Evolutionary conservation across 2,888 invertebrate species (phyloP), one percentile per base, ranked within the genome.

Genomic region (Bombylius discolor): DNA sequence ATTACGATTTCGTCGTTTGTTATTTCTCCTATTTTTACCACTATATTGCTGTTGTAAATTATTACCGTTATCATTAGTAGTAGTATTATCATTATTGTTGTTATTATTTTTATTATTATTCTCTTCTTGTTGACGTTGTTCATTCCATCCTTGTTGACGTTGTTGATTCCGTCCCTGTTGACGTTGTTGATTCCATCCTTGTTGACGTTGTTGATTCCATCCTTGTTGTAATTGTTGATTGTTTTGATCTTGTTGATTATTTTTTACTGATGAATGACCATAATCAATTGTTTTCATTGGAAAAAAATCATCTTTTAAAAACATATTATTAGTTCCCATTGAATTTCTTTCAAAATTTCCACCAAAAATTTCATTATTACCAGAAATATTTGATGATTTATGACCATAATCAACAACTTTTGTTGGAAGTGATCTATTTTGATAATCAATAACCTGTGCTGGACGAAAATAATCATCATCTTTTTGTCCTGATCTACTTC

Each of bases 361-460:
- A 23, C 23, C 23, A 23, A 23, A 23, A 2, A 23, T 23, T 23
- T 23, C 23, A 23, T 14, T 47, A 50, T 47, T 36, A 47, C 23
- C 34, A 47, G 23, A 5, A 11, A 5, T n/a, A 36, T 39, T 14
- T 45, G 58, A 68, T 59, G 81, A 75, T 68, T 81, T 82, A 70
- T 86, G 86, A 57, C 83, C 83, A 75, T 86, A 86, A 72, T 86
- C 85, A 64, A 85, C 80, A 61, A 85, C 80, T 65, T 80, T 78
- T 50, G 79, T 77, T 58, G 83, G 72, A 72, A 59, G 47, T 57
- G 67, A 60, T 69, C 80, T 82, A 70, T 85, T 85, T 62, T 83
- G 81, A 75, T 86, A 86, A 73, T 86, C 85, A 64, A 84, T 80
- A 61, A 85, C 80, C 65, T 81, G 77, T 47, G 79, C 76, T 60